Conservation (phyloP, 1,140 invertebrate genomes). For the Amphibalanus amphitrite region DNA sequence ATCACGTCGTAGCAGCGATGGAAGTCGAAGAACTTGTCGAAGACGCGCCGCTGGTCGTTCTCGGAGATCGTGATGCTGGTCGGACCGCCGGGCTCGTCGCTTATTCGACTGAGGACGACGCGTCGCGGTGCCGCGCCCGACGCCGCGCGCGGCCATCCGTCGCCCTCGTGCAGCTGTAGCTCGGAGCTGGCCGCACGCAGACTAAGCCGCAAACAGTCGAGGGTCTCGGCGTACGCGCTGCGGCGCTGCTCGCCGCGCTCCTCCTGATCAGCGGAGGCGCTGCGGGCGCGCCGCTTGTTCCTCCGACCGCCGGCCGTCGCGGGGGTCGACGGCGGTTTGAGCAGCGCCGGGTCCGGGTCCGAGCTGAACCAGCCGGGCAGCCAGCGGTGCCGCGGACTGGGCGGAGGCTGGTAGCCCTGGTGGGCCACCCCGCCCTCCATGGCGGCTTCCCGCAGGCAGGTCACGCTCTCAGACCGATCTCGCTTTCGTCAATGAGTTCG, state of each 20-base stretch:
- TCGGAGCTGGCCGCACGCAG: neutral
- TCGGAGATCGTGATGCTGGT: conserved; percentile 44
- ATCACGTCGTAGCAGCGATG: conserved; percentile 99
- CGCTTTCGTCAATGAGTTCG: no score
- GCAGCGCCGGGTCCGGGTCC: no score
- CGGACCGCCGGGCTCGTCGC: neutral
- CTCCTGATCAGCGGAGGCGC: neutral
- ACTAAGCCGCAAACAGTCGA: neutral
- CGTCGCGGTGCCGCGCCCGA: no score
- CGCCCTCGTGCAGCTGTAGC: neutral
- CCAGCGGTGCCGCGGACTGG: neutral
- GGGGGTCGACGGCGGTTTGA: neutral
- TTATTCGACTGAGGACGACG: neutral
- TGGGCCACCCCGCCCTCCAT: neutral
- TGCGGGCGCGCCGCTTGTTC: neutral
- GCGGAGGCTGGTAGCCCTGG: neutral
- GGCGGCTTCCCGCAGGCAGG: no score
- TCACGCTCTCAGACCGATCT: no score
- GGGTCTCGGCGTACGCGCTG: neutral
- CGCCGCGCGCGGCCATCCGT: no score
- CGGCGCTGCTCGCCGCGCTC: no score
- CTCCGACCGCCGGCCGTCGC: no score
- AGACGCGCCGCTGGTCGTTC: conserved; percentile 87
- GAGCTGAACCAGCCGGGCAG: neutral
- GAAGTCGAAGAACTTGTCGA: conserved; percentile 96